Conservation (phyloP, 1,140 invertebrate species). For the Aphelenchoides avenae region DNA sequence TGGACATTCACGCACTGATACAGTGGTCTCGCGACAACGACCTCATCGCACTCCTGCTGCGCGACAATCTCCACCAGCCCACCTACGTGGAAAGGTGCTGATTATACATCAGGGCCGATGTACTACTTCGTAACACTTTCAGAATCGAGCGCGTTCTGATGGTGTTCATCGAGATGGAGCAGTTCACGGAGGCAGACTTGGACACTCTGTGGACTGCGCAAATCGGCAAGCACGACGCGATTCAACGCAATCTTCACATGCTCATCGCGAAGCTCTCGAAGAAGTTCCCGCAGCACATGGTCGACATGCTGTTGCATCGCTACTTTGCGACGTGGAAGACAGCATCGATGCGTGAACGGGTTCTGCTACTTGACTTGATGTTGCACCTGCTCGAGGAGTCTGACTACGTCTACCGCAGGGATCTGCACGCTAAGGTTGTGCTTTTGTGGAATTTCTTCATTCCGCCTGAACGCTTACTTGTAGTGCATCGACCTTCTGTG, state of each 20-base stretch:
- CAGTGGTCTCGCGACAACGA: constrained; percentile 3
- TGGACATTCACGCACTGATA: background rate
- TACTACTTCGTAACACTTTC: too few species aligned
- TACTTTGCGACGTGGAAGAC: background rate
- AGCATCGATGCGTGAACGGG: background rate
- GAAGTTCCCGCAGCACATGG: background rate
- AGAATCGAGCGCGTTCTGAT: background rate
- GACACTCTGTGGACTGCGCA: constrained; percentile 1
- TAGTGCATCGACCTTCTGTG: too few species aligned
- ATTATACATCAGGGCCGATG: too few species aligned
- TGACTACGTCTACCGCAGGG: too few species aligned
- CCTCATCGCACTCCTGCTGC: background rate
- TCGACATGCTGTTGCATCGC: background rate
- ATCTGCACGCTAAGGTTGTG: too few species aligned
- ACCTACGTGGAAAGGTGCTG: constrained; percentile 11
- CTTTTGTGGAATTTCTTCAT: too few species aligned
- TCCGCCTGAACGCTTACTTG: too few species aligned
- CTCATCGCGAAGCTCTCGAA: background rate
- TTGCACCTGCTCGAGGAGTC: too few species aligned
- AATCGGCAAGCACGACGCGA: constrained; percentile 7
- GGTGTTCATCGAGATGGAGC: background rate
- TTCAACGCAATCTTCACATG: constrained; percentile 8
- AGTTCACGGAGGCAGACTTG: background rate
- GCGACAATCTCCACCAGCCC: constrained; percentile 1
- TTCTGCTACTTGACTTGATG: background rate